Evolutionary conservation across 2,888 invertebrate genomes (phyloP).

Genomic region (Heliconius cydno): DNA sequence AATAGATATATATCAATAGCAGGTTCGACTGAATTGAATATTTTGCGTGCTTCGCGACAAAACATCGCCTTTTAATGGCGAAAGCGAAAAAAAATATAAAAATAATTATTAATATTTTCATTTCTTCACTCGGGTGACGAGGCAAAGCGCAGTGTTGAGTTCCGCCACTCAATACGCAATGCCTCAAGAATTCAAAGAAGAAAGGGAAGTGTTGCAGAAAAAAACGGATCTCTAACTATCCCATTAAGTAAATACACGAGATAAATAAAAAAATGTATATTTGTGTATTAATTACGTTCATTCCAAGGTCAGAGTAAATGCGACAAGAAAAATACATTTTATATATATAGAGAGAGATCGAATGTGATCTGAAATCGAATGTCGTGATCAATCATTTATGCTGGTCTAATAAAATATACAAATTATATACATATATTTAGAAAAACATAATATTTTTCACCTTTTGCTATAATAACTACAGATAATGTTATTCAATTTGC

Average conservation of each 20-base stretch:
- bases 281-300: neutral
- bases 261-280: neutral
- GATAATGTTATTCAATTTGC: neutral
- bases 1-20: too few relatives aligned
- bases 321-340: slow-evolving; percentile 8
- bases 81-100: too few relatives aligned
- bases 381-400: slow-evolving; percentile 27
- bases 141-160: too few relatives aligned
- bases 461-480: neutral
- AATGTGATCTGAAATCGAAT: slow-evolving; percentile 11
- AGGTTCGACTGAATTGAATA: too few relatives aligned
- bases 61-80: too few relatives aligned
- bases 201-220: neutral
- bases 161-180: too few relatives aligned
- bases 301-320: neutral
- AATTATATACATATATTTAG: too few relatives aligned
- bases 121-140: too few relatives aligned
- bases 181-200: too few relatives aligned
- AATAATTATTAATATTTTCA: too few relatives aligned
- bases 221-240: neutral
- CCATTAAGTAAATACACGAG: neutral
- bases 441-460: neutral
- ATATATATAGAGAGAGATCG: neutral
- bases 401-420: slow-evolving; percentile 9
- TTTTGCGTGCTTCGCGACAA: too few relatives aligned